phyloP scores from a whole-genome alignment of 2,113 vertebrate genomes.

The Chlorodrepanis virens region DNA sequence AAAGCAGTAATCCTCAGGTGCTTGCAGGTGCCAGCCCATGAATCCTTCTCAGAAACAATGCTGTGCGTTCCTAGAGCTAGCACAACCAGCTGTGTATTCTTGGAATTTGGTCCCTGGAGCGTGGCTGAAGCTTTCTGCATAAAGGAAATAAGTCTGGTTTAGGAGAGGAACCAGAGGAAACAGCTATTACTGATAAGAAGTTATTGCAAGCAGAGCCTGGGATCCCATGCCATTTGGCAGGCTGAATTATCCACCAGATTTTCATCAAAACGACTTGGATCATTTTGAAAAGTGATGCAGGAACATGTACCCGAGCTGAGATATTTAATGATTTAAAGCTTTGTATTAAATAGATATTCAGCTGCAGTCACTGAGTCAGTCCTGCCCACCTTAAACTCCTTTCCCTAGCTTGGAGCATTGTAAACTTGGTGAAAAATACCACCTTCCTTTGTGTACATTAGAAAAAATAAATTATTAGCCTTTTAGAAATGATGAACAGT shows the following conservation, averaged over 20 bases:
- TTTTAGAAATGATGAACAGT: conserved; percentile 11
- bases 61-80: not conserved
- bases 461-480: not conserved
- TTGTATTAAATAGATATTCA: not conserved
- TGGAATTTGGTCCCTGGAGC: not conserved
- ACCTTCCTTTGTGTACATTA: not conserved
- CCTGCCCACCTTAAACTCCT: not conserved
- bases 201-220: not conserved
- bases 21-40: not conserved
- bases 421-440: not conserved
- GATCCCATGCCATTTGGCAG: not conserved
- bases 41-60: not conserved
- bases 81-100: not conserved
- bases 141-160: not conserved
- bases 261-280: not conserved
- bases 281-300: not conserved
- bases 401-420: not conserved
- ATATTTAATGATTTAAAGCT: not conserved
- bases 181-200: not conserved
- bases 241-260: not conserved
- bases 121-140: not conserved
- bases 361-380: not conserved
- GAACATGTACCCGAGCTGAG: not conserved
- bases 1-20: not conserved
- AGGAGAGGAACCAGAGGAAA: not conserved